phyloP scores from a whole-genome alignment of 2,888 invertebrate species.

The Troides helena region DNA sequence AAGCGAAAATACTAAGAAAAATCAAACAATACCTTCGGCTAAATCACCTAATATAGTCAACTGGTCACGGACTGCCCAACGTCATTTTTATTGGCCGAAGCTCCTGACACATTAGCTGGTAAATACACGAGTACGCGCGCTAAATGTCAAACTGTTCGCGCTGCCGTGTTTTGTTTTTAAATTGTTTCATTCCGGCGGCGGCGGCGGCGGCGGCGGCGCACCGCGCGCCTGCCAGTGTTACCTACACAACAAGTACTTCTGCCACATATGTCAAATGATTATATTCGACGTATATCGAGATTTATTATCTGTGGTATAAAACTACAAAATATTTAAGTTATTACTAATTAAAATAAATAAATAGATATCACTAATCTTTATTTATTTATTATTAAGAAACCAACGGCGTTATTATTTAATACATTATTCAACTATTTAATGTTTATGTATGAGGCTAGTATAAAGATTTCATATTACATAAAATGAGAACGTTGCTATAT shows the following conservation, averaged over 20 bases:
- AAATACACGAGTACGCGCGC: conserved; percentile 3
- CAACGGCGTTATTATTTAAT: no score
- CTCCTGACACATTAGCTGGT: conserved; percentile 8
- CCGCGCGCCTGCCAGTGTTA: not conserved
- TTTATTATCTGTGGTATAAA: no score
- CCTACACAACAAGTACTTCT: not conserved
- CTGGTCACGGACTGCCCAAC: conserved; percentile 4
- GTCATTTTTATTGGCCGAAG: conserved; percentile 10
- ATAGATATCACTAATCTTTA: not conserved
- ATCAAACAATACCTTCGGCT: not conserved
- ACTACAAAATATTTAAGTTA: no score
- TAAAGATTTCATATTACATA: no score
- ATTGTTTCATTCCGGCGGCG: conserved; percentile 1
- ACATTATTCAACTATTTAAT: no score
- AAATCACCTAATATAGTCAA: conserved; percentile 9
- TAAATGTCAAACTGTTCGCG: conserved; percentile 4
- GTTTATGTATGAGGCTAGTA: no score
- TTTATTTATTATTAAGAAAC: no score
- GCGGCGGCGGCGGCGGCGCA: no score
- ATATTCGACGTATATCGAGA: no score
- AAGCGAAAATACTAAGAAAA: not conserved
- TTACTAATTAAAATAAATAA: not conserved
- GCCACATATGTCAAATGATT: not conserved
- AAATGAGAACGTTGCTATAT: no score
- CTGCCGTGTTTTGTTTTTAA: conserved; percentile 20